phyloP scores from a whole-genome alignment of 2,888 invertebrate genomes.

The Agrilus cyanescens region DNA sequence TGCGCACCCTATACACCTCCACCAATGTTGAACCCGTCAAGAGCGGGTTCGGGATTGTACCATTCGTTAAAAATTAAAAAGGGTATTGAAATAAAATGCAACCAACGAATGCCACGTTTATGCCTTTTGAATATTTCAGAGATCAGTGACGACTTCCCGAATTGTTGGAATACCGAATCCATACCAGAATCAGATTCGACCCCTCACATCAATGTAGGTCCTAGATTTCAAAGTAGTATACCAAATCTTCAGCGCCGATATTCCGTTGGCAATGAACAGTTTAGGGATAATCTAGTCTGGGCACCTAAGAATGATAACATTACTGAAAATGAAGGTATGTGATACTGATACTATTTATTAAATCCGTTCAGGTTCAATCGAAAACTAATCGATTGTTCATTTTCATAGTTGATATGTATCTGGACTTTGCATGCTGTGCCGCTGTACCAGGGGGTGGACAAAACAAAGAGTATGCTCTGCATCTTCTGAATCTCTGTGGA shows the following conservation, averaged over 20 bases:
- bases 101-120: not conserved
- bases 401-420: conserved; percentile 78
- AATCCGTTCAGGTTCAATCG: not conserved
- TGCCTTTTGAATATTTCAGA: conserved; percentile 17
- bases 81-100: conserved; percentile 3
- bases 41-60: conserved; percentile 79
- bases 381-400: too few species aligned
- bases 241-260: conserved; percentile 44
- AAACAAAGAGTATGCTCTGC: conserved; percentile 87
- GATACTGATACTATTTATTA: not conserved
- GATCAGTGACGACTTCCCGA: conserved; percentile 22
- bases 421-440: conserved; percentile 91
- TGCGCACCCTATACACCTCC: conserved; percentile 77
- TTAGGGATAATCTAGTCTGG: conserved; percentile 68
- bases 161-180: conserved; percentile 31
- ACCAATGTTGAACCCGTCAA: conserved; percentile 85
- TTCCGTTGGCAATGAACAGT: conserved; percentile 42
- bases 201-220: conserved; percentile 79
- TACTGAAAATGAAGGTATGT: conserved; percentile 62
- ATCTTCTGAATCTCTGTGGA: conserved; percentile 73
- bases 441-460: conserved; percentile 89
- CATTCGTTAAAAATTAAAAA: conserved; percentile 26
- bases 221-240: conserved; percentile 74
- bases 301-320: conserved; percentile 68
- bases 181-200: conserved; percentile 42